These are phyloP conservation scores for Cryptus viduatorius DNA, from an alignment of 2,888 invertebrate genomes.

Conservation along the genomic window DNA sequence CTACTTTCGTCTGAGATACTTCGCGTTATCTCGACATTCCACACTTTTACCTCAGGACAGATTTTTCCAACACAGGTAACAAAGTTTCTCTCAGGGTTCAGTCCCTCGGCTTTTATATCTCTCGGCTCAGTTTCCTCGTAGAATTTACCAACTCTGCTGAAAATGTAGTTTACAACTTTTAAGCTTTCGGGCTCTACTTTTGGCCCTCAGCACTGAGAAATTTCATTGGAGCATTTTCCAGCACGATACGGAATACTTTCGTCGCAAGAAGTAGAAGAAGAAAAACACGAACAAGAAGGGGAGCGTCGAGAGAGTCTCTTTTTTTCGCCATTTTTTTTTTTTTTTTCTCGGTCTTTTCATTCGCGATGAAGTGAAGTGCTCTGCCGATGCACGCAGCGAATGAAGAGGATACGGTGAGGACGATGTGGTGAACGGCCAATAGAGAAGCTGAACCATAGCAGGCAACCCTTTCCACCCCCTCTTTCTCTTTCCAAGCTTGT, in stretches of 20 bases:
- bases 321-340: background rate
- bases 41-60: constrained; percentile 3
- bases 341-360: background rate
- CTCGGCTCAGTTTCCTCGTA: constrained; percentile 1
- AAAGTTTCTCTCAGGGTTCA: constrained; percentile 38
- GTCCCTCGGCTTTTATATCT: constrained; percentile 11
- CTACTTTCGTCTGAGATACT: constrained; percentile 31
- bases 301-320: background rate
- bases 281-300: too few species aligned
- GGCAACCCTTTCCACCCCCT: constrained; percentile 21
- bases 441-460: constrained; percentile 22
- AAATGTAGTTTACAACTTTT: constrained; percentile 57
- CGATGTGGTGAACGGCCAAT: constrained; percentile 46
- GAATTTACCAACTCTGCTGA: constrained; percentile 42
- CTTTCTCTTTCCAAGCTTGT: constrained; percentile 5
- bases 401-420: constrained; percentile 33
- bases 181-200: constrained; percentile 32
- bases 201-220: constrained; percentile 16
- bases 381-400: constrained; percentile 28
- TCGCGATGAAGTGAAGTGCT: constrained; percentile 18
- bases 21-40: background rate
- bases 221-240: constrained; percentile 41
- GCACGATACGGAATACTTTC: constrained; percentile 20
- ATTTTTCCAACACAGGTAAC: constrained; percentile 18
- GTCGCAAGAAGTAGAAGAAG: background rate